Evolutionary conservation across 2,888 invertebrate species (phyloP).

Genomic region (Masnerella sp.): DNA sequence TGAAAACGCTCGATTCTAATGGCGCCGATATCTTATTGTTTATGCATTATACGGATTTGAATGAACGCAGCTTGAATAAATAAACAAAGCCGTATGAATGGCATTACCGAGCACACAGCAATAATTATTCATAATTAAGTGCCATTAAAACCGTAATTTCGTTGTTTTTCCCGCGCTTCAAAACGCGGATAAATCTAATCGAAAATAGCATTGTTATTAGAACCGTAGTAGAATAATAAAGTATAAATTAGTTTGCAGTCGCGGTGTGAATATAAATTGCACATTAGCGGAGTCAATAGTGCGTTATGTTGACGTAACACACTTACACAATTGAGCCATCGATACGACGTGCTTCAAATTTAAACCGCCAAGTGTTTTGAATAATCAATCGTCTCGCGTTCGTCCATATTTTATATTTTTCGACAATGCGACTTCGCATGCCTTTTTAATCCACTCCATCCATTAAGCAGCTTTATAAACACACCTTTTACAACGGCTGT

Average conservation of each 20-base stretch:
- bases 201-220: slow-evolving; percentile 21
- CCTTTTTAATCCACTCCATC: background rate
- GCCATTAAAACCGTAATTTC: slow-evolving; percentile 16
- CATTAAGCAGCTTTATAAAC: background rate
- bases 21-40: slow-evolving; percentile 10
- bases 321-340: slow-evolving; percentile 40
- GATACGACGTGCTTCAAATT: slow-evolving; percentile 35
- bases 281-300: slow-evolving; percentile 33
- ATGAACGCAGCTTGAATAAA: background rate
- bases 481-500: too few relatives aligned
- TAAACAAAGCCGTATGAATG: background rate
- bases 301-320: slow-evolving; percentile 37
- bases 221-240: slow-evolving; percentile 31
- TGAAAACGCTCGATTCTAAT: background rate
- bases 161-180: background rate
- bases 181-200: slow-evolving; percentile 19
- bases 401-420: slow-evolving; percentile 10
- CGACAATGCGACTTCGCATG: background rate
- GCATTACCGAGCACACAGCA: background rate
- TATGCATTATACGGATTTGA: slow-evolving; percentile 9
- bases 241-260: slow-evolving; percentile 35
- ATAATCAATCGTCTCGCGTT: slow-evolving; percentile 24
- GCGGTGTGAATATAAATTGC: slow-evolving; percentile 41
- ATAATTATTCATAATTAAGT: slow-evolving; percentile 15
- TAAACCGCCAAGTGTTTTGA: slow-evolving; percentile 17